Evolutionary conservation across 2,888 invertebrate species (phyloP).

Genomic region (Epistrophe eligans): DNA sequence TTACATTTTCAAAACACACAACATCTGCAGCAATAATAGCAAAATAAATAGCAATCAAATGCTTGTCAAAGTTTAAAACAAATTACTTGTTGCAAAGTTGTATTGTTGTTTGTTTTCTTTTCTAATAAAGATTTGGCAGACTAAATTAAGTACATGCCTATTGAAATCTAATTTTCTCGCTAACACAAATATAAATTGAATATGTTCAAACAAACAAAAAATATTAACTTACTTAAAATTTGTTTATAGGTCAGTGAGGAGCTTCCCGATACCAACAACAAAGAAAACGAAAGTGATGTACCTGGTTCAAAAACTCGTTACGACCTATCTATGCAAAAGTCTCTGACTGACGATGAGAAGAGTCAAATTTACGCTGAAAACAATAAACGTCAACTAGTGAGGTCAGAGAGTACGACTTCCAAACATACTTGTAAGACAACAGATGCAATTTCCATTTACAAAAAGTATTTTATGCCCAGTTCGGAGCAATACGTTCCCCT

Average conservation of each 20-base stretch:
- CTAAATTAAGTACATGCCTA: too few relatives aligned
- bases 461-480: constrained; percentile 82
- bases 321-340: constrained; percentile 83
- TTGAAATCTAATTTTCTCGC: too few relatives aligned
- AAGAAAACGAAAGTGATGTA: constrained; percentile 78
- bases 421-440: constrained; percentile 77
- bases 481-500: constrained; percentile 81
- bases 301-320: constrained; percentile 82
- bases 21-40: too few relatives aligned
- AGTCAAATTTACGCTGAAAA: constrained; percentile 83
- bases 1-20: too few relatives aligned
- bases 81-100: too few relatives aligned
- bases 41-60: too few relatives aligned
- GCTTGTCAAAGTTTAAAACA: too few relatives aligned
- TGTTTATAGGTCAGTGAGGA: constrained; percentile 8
- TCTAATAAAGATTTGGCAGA: too few relatives aligned
- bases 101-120: too few relatives aligned
- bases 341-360: constrained; percentile 84
- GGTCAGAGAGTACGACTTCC: constrained; percentile 49
- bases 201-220: neutral
- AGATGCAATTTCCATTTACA: constrained; percentile 83
- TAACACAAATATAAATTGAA: too few relatives aligned
- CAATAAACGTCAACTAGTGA: constrained; percentile 77
- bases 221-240: neutral
- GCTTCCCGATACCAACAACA: constrained; percentile 37